Evolutionary conservation across 2,113 vertebrate species (phyloP), one percentile per base, ranked within the genome.

Genomic region (Callionymus lyra): DNA sequence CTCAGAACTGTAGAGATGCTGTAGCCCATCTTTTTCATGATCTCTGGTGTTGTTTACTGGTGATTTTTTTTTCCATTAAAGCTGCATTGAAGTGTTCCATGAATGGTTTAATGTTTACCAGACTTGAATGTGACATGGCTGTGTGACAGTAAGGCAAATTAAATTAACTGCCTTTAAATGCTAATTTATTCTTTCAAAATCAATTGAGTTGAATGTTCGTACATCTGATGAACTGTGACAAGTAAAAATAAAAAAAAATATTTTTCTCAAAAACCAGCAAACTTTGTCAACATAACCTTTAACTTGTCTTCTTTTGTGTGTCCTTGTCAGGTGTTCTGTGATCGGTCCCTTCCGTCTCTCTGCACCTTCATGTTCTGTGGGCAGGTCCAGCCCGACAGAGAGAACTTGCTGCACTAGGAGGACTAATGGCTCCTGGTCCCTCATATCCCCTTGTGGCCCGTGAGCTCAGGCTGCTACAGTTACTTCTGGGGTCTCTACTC

Each of bases 401-500:
- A 63, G 72, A 74, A 56, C 53, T 56, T 48, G 53, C 75, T 59
- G 65, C 67, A 55, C 56, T 53, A 67, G 56, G 62, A 72, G 62
- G 70, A 52, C 47, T 59, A 47, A 79, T 80, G 81, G 71, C 72
- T 77, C 50, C 51, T 56, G 73, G 70, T 47, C 60, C 60, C 44
- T 47, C 61, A 37, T 45, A 52, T 61, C 55, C 60, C 68, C 68
- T 76, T 36, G 60, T 52, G 68, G 81, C 79, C 74, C 68, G 40
- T 52, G 51, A 62, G 65, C 70, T 80, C 43, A 34, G 69, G 50
- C 74, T 75, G 58, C 51, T 70, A 44, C 63, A 70, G 63, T 47
- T 83, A 49, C 47, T 77, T n/a, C 82, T 88, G 27, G 88, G 86
- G 75, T 79, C 87, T 48, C 74, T 89, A 68, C 64, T 85, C 67